Base-by-base conservation (phyloP, 92 coral and sea anemone species). In the Porites cylindrica region DNA sequence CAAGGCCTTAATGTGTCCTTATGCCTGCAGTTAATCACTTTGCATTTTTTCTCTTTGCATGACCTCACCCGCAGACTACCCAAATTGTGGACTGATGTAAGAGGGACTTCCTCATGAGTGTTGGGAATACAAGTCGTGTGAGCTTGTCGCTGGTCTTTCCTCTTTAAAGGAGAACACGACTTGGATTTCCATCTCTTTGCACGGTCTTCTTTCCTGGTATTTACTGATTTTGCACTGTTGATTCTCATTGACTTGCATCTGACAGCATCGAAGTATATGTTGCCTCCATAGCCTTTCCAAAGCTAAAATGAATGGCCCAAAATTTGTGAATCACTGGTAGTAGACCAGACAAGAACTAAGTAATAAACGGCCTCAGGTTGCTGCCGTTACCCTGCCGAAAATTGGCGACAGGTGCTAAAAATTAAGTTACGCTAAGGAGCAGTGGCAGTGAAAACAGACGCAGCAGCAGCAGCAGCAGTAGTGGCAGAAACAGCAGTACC, bases 201-300 rank as follows among this genome's bases (percentile, higher is more conserved):
- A 23, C 26, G 13, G 43, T 62, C 82, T 17, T 60, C 54, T 12
- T 62, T 62, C 62, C 87, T 85, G 50, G 78, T 72, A 6, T 68
- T 58, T 4, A 51, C 76, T 32, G 77, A 66, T 83, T 76, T 94
- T 13, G 93, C 61, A 43, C 91, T 85, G 83, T 88, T 79, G 70
- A 94, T 90, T 70, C 82, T 79, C 80, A 94, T 76, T 52, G 93
- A 63, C 65, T 93, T 89, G 67, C 98, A 94, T 53, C 84, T 85
- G 59, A 93, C 86, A 12, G 98, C 92, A 76, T 92, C 94, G 78
- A 94, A 94, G 88, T 94, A 94, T 24, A 94, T 90, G 81, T 93
- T 93, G 7, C 96, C 98, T 72, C 98, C 91, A 63, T 94, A 94
- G 1, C 98, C 98, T 73, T 90, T 90, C 96, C 94, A 94, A 58